Evolutionary conservation across 2,113 vertebrate species (phyloP), one percentile per base, ranked within the genome.

Genomic region (Lepus europaeus): DNA sequence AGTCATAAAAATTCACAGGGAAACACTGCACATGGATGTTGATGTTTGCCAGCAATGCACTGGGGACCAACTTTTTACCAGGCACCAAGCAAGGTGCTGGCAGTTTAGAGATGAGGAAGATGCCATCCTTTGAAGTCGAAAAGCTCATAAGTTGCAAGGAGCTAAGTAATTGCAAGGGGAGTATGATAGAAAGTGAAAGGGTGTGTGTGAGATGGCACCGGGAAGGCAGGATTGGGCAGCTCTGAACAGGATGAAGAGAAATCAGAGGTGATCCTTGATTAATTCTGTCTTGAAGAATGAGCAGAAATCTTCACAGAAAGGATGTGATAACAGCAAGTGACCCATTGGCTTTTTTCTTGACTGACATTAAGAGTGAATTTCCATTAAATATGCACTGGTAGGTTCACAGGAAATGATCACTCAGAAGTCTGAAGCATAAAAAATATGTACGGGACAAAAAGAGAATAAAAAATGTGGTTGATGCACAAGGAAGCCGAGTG

Each of bases 261-360:
- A 73, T 63, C 51, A 74, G 76, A 95, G 61, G 27, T 6, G 19
- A 45, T 19, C n/a, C n/a, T 36, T 25, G 25, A 29, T 45, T 66
- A 59, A 59, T 59, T 77, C 53, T 73, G 14, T 72, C 74, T 92
- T 82, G 36, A 94, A 84, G 87, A 93, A 94, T 63, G 64, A 93
- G 19, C 33, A 45, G 77, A 92, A 90, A 17, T 20, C 61, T 7
- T 73, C n/a, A 68, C 5, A 16, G 33, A 56, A 73, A 56, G 56
- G 81, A 91, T 79, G 82, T 59, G 36, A 20, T 84, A 2, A 17
- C 45, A 68, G 39, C 73, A 51, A 85, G 29, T 53, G 88, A 74
- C 73, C 77, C 63, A 49, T 1, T 85, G 79, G 85, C 59, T 66
- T 93, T 59, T 89, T 80, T 87, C 69, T 70, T 29, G 29, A 89